Evolutionary conservation across 2,113 vertebrate genomes (phyloP).

Genomic region (Campylorhamphus procurvoides): DNA sequence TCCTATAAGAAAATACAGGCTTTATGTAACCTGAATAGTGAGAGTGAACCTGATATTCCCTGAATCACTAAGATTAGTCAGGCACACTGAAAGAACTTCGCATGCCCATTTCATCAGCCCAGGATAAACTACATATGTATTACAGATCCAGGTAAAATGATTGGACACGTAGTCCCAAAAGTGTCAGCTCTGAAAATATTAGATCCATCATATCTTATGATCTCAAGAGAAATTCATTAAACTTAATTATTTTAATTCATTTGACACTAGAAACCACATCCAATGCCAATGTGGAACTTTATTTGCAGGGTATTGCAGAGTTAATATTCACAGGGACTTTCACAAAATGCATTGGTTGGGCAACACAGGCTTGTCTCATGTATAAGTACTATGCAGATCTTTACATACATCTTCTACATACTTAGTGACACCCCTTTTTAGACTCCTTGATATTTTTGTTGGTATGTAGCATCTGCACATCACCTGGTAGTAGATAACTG

Average conservation of each 20-base stretch:
- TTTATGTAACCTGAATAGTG: background rate
- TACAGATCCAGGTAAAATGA: background rate
- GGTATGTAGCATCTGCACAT: background rate
- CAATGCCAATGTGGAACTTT: background rate
- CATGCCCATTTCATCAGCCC: background rate
- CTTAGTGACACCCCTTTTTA: background rate
- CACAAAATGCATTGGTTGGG: fast-evolving
- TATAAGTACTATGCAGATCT: background rate
- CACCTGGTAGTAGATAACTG: background rate
- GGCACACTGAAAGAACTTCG: background rate
- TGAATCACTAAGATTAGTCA: background rate
- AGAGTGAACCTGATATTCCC: background rate
- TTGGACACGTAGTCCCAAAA: background rate
- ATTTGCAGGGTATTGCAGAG: background rate
- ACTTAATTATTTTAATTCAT: background rate
- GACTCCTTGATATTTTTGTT: background rate
- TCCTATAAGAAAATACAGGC: background rate
- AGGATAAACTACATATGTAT: background rate
- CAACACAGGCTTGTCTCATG: background rate
- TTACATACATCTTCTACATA: background rate
- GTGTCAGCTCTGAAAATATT: background rate
- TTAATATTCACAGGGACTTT: background rate
- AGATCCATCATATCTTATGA: background rate
- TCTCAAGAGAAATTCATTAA: background rate
- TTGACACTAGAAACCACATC: background rate